Evolutionary conservation across 2,888 invertebrate genomes (phyloP).

Genomic region (Epistrophe grossulariae): DNA sequence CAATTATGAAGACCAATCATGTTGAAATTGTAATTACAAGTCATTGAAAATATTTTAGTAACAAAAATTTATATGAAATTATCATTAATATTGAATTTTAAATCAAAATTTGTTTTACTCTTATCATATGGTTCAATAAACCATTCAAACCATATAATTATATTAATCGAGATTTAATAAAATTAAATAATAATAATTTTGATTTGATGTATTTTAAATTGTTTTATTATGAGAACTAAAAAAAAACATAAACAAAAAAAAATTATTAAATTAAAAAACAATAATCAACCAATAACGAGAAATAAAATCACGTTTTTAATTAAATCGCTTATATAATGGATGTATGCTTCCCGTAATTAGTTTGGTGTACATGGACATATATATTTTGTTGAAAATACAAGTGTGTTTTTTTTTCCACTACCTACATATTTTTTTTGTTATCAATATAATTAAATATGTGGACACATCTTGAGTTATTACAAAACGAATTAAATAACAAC

Average conservation of each 20-base stretch:
- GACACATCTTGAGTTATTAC: no score
- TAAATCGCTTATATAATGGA: background rate
- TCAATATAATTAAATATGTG: background rate
- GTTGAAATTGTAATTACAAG: background rate
- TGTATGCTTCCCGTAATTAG: background rate
- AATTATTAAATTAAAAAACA: background rate
- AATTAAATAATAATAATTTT: background rate
- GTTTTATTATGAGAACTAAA: background rate
- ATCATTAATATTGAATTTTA: background rate
- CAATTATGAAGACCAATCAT: background rate
- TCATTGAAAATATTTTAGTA: background rate
- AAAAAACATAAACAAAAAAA: background rate
- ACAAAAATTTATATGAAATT: background rate
- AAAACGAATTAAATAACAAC: background rate
- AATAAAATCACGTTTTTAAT: constrained; percentile 2
- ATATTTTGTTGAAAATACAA: background rate
- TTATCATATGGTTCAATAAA: background rate
- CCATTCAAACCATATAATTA: no score
- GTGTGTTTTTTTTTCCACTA: background rate
- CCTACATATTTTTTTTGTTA: background rate
- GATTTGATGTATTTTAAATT: constrained; percentile 1
- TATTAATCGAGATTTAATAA: no score
- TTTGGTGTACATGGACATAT: background rate
- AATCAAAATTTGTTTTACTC: background rate
- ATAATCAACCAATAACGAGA: background rate